A percentile compares a stretch with the other conserved stretches of the same genome.
Evolutionary conservation across 2,113 vertebrate species (phyloP).

Genomic region (Nematolebias whitei): DNA sequence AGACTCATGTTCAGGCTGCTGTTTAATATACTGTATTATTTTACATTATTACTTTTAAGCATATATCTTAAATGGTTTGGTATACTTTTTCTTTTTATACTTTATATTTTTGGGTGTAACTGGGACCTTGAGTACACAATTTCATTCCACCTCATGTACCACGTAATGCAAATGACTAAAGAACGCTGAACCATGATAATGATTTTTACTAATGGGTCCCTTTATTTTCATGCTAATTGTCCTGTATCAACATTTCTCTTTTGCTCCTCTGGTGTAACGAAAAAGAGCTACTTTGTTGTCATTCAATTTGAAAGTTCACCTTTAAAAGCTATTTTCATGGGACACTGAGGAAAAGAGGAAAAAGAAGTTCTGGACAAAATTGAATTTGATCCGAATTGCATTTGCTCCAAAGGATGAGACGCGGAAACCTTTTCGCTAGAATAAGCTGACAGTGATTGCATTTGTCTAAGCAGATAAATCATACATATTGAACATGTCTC

Average conservation of each 20-base stretch:
- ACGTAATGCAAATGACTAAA: no score
- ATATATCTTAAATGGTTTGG: no score
- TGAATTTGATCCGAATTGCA: constrained; percentile 79
- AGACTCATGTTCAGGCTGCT: no score
- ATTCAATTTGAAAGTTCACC: constrained; percentile 14
- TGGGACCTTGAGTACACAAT: no score
- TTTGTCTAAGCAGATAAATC: constrained; percentile 89
- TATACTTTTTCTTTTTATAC: no score
- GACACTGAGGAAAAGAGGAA: constrained; percentile 7
- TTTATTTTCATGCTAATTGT: not conserved
- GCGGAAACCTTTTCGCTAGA: constrained; percentile 75
- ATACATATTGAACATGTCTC: constrained; percentile 83
- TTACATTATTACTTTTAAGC: no score
- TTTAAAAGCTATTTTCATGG: constrained; percentile 21
- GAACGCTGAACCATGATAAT: no score
- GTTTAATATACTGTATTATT: no score
- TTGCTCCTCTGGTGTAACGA: not conserved
- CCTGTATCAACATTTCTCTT: not conserved
- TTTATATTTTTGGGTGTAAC: no score
- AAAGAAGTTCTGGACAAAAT: constrained; percentile 65
- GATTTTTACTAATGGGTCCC: not conserved
- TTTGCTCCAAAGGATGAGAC: constrained; percentile 73
- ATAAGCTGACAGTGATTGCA: constrained; percentile 83
- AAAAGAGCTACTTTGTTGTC: constrained; percentile 9
- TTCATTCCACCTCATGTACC: no score